A percentile compares a stretch with the other conserved stretches of the same genome.
Conservation (phyloP, 2,797 vertebrate genomes). For the Falco novaeseelandiae region DNA sequence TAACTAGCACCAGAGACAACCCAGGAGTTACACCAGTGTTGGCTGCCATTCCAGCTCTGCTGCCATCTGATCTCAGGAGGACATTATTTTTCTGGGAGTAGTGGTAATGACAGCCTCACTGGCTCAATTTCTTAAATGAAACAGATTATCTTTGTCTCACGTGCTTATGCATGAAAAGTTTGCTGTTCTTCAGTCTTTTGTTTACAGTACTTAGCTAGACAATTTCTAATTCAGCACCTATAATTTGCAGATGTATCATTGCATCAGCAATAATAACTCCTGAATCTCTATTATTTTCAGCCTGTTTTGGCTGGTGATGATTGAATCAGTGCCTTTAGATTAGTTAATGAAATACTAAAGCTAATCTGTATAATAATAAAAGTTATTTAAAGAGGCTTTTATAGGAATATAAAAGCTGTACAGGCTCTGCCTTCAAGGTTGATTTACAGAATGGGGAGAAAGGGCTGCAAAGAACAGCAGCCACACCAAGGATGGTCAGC, state of each 20-base stretch:
- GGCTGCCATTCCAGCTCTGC: not conserved
- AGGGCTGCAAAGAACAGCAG: not conserved
- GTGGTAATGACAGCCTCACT: not conserved
- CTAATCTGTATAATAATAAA: not conserved
- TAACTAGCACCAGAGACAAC: not conserved
- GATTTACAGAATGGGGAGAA: not conserved
- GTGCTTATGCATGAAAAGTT: not conserved
- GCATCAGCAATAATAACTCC: not conserved
- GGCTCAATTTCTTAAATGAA: not conserved
- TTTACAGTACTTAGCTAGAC: not conserved
- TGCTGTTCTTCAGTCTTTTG: not conserved
- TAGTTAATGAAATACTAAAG: not conserved
- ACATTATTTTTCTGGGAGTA: not conserved
- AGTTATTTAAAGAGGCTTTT: not conserved
- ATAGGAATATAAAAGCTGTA: not conserved
- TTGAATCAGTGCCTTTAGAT: not conserved
- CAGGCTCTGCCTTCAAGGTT: not conserved
- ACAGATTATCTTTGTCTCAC: not conserved
- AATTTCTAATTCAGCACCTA: not conserved
- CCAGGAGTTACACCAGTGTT: not conserved
- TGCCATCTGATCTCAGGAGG: not conserved
- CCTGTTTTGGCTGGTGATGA: not conserved
- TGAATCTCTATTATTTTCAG: not conserved
- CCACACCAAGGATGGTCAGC: not conserved
- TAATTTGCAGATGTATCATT: constrained; percentile 10